phyloP scores from a whole-genome alignment of 2,113 vertebrate species.

The Ceyx margarethae region DNA sequence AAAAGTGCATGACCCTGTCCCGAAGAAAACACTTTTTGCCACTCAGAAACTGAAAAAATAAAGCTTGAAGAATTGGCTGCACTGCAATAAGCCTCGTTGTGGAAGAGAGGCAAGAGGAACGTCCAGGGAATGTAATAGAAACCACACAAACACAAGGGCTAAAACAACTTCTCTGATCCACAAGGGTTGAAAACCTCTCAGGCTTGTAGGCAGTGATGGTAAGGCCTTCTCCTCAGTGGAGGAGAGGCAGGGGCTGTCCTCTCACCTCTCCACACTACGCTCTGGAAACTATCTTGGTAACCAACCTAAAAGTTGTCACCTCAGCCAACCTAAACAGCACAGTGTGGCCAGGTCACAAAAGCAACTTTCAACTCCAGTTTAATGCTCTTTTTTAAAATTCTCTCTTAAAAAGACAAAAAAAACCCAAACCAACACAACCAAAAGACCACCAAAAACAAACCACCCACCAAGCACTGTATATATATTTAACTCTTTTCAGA shows the following conservation, averaged over 20 bases:
- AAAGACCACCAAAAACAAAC: too few relatives aligned
- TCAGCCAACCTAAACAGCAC: not conserved
- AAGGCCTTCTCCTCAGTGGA: not conserved
- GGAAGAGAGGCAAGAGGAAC: not conserved
- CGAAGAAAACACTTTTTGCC: not conserved
- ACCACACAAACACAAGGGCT: not conserved
- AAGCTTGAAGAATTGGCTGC: not conserved
- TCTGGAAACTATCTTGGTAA: not conserved
- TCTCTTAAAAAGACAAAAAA: not conserved
- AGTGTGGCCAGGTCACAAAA: not conserved
- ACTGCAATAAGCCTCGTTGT: not conserved
- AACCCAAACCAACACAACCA: not conserved
- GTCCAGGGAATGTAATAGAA: not conserved
- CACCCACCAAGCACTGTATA: not conserved
- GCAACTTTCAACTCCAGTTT: not conserved
- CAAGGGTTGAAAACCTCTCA: not conserved
- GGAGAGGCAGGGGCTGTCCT: not conserved
- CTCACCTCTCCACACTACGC: fast-evolving
- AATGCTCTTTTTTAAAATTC: not conserved
- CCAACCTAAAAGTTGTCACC: not conserved
- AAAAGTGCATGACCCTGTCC: not conserved
- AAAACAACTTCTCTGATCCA: not conserved
- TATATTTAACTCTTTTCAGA: not conserved
- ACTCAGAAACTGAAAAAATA: not conserved
- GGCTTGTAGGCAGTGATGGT: not conserved